Evolutionary conservation across 2,888 invertebrate genomes (phyloP), one percentile per base, ranked within the genome.

Genomic region (Saturnia pavonia): DNA sequence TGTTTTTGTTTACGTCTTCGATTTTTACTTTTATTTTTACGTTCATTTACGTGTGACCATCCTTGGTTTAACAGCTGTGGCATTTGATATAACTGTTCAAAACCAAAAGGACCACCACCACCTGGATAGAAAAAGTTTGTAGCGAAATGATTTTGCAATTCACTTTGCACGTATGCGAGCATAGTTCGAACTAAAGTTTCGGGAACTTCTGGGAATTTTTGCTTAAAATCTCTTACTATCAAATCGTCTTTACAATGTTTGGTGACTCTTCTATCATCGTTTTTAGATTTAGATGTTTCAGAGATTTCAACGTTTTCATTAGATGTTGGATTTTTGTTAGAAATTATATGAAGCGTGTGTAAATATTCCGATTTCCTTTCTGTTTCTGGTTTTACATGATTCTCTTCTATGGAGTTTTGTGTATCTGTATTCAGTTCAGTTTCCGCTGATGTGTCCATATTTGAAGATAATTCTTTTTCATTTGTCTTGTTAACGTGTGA

Each of bases 141-240:
- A 3, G 67, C n/a, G 7, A 75, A 69, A 34, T 70, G 68, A 16
- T 75, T 77, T 54, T 72, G 66, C 9, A 76, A 48, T 42, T 80
- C 75, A n/a, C 63, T 51, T 67, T 75, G 79, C 16, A 82, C 71
- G 40, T 78, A 77, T 14, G 73, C 66, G 69, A 19, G n/a, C 43
- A 69, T 66, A 51, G 4, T 70, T 69, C 65, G 45, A 60, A 57
- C 74, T 71, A 75, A 71, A 67, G 70, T 75, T 74, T 65, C 80
- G 12, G 78, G 82, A 68, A 82, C 75, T 42, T 72, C 75, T 42
- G 78, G 84, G 69, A 77, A 79, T 70, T 79, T 82, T 69, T 73
- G 74, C 51, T 71, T 69, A n/a, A 78, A 75, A 54, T 76, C 76
- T 74, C 72, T 70, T 27, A 75, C 70, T 11, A 80, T 72, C 16